Percentiles rank a stretch among this genome's conserved stretches.
phyloP scores from a whole-genome alignment of 2,113 vertebrate genomes.

The Bufo bufo region DNA sequence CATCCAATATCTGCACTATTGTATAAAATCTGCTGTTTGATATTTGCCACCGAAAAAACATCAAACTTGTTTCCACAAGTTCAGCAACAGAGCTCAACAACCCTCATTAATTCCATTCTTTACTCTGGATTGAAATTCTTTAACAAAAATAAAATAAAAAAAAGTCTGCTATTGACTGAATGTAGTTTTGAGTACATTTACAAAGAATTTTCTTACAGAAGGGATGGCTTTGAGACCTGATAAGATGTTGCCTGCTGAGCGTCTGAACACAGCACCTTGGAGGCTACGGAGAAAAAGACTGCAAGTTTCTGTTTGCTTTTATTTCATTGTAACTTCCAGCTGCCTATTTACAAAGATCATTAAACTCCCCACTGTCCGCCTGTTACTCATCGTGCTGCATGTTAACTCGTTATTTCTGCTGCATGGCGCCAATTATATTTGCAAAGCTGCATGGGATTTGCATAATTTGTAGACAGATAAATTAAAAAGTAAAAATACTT shows the following conservation, averaged over 20 bases:
- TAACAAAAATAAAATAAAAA: neutral
- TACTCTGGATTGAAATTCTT: constrained; percentile 15
- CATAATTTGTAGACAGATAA: neutral
- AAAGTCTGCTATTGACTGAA: constrained; percentile 37
- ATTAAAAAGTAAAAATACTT: neutral
- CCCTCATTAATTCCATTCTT: constrained; percentile 41
- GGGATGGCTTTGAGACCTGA: constrained; percentile 39
- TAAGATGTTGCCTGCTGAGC: constrained; percentile 42
- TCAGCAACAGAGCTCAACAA: neutral
- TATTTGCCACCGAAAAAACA: constrained; percentile 14
- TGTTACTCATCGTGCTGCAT: constrained; percentile 7
- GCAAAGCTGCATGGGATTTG: constrained; percentile 20
- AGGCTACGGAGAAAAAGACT: constrained; percentile 48
- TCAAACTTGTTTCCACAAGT: neutral
- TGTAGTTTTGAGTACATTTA: constrained; percentile 30
- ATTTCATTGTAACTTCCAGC: constrained; percentile 48
- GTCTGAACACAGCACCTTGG: constrained; percentile 41
- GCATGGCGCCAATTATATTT: neutral
- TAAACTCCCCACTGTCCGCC: constrained; percentile 33
- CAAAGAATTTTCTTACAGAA: constrained; percentile 36
- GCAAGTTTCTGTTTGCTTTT: constrained; percentile 40
- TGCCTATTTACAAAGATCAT: constrained; percentile 53
- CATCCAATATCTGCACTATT: neutral
- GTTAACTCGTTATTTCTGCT: constrained; percentile 40
- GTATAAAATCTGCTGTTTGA: neutral